These are phyloP conservation scores for Cosmopolites sordidus DNA, from an alignment of 2,888 invertebrate species.

Conservation along the genomic window DNA sequence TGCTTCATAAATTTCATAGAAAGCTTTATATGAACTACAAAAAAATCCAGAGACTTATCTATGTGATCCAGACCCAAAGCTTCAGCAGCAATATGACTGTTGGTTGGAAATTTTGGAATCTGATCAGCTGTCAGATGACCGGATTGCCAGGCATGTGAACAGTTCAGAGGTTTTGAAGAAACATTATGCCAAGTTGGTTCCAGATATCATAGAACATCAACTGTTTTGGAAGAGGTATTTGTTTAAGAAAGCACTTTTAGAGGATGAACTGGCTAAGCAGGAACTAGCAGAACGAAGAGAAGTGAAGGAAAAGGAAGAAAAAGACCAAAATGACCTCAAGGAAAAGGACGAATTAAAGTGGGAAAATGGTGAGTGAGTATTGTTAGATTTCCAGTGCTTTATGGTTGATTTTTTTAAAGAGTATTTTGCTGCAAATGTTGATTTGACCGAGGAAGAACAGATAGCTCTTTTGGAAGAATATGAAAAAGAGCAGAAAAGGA, in stretches of 20 bases:
- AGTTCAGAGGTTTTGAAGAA: slow-evolving; percentile 51
- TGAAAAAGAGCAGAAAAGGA: slow-evolving; percentile 54
- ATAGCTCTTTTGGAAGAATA: slow-evolving; percentile 63
- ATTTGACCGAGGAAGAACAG: slow-evolving; percentile 68
- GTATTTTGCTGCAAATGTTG: slow-evolving; percentile 62
- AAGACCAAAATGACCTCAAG: background rate
- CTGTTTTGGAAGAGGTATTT: slow-evolving; percentile 83
- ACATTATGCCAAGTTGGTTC: slow-evolving; percentile 60
- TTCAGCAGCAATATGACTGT: slow-evolving; percentile 54
- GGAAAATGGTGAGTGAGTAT: slow-evolving; percentile 47
- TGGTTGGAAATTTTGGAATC: slow-evolving; percentile 56
- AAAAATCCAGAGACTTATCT: slow-evolving; percentile 70
- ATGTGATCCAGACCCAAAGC: slow-evolving; percentile 58
- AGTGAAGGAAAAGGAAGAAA: slow-evolving; percentile 46
- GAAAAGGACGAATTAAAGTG: slow-evolving; percentile 49
- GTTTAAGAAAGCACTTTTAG: slow-evolving; percentile 74
- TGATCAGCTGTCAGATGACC: slow-evolving; percentile 54
- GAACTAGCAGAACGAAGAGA: slow-evolving; percentile 55
- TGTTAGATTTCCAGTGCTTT: background rate
- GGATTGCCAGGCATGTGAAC: slow-evolving; percentile 58
- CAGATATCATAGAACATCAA: slow-evolving; percentile 64
- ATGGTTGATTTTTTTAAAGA: slow-evolving; percentile 49
- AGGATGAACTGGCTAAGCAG: slow-evolving; percentile 67
- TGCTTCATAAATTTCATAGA: slow-evolving; percentile 40
- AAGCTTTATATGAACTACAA: slow-evolving; percentile 66